A percentile compares a stretch with the other conserved stretches of the same genome.
These are phyloP conservation scores for Pocillopora grandis DNA, from an alignment of 92 coral and sea anemone genomes.

Conservation along the genomic window DNA sequence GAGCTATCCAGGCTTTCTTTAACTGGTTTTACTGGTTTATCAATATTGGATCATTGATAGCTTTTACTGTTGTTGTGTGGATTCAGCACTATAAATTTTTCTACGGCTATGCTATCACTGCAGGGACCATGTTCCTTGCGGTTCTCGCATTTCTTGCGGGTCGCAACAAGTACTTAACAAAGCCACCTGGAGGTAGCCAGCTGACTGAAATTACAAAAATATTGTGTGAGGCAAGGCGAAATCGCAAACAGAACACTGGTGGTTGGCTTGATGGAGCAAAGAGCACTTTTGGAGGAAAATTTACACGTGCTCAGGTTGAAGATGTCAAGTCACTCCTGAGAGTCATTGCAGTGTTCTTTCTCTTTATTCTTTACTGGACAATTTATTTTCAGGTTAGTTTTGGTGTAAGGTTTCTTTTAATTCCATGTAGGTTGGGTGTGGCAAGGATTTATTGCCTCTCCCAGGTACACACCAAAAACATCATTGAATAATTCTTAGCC, in stretches of 20 bases:
- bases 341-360: slow-evolving; percentile 75
- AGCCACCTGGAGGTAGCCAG: slow-evolving; percentile 89
- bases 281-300: slow-evolving; percentile 71
- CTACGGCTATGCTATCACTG: slow-evolving; percentile 76
- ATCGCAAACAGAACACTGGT: slow-evolving; percentile 19
- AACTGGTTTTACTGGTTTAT: slow-evolving; percentile 99
- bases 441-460: neutral
- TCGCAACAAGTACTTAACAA: slow-evolving; percentile 58
- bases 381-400: slow-evolving; percentile 79
- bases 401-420: neutral
- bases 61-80: slow-evolving; percentile 81
- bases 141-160: slow-evolving; percentile 66
- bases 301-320: slow-evolving; percentile 74
- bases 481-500: too few relatives aligned
- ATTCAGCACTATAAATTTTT: slow-evolving; percentile 74
- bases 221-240: slow-evolving; percentile 44
- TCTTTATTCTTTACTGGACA: slow-evolving; percentile 86
- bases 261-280: slow-evolving; percentile 91
- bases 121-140: slow-evolving; percentile 72
- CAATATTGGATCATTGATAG: slow-evolving; percentile 87
- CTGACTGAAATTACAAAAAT: slow-evolving; percentile 68
- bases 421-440: neutral
- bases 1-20: slow-evolving; percentile 85
- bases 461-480: neutral
- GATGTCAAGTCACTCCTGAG: slow-evolving; percentile 83